phyloP scores from a whole-genome alignment of 1,140 invertebrate species.

The Centruroides sculpturatus region DNA sequence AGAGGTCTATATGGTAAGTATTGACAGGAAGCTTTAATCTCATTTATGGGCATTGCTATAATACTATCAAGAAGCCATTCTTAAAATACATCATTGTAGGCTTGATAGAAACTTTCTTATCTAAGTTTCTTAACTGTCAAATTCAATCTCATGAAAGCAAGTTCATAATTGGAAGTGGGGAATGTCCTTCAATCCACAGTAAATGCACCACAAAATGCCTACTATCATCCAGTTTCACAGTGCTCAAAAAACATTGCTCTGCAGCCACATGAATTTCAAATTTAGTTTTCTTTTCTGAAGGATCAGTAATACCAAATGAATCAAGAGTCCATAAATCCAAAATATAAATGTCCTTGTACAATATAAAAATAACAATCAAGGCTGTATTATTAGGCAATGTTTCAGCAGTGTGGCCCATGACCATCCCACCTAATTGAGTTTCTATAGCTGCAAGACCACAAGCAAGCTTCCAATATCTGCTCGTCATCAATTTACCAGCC shows the following conservation, averaged over 20 bases:
- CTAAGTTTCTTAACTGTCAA: slow-evolving; percentile 18
- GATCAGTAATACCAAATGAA: slow-evolving; percentile 26
- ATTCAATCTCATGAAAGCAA: slow-evolving; percentile 16
- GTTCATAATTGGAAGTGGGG: slow-evolving; percentile 18
- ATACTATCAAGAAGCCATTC: slow-evolving; percentile 22
- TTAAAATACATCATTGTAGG: slow-evolving; percentile 23
- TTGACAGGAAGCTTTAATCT: slow-evolving; percentile 15
- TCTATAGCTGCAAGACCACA: slow-evolving; percentile 1
- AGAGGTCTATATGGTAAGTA: slow-evolving; percentile 23
- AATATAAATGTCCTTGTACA: slow-evolving; percentile 13
- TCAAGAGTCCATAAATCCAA: slow-evolving; percentile 28
- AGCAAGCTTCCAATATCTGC: neutral
- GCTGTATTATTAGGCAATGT: neutral
- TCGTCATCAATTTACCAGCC: neutral
- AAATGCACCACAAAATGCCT: slow-evolving; percentile 23
- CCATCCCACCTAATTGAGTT: slow-evolving; percentile 1
- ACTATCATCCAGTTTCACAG: slow-evolving; percentile 19
- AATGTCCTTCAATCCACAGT: slow-evolving; percentile 22
- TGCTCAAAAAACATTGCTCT: slow-evolving; percentile 20
- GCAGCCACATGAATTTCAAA: slow-evolving; percentile 14
- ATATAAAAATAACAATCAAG: slow-evolving; percentile 14
- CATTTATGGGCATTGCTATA: slow-evolving; percentile 21
- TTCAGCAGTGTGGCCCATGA: no score
- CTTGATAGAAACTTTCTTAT: slow-evolving; percentile 15
- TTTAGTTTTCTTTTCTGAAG: slow-evolving; percentile 20